Conservation (phyloP, 2,888 invertebrate genomes). For the Alentia gelatinosa region DNA sequence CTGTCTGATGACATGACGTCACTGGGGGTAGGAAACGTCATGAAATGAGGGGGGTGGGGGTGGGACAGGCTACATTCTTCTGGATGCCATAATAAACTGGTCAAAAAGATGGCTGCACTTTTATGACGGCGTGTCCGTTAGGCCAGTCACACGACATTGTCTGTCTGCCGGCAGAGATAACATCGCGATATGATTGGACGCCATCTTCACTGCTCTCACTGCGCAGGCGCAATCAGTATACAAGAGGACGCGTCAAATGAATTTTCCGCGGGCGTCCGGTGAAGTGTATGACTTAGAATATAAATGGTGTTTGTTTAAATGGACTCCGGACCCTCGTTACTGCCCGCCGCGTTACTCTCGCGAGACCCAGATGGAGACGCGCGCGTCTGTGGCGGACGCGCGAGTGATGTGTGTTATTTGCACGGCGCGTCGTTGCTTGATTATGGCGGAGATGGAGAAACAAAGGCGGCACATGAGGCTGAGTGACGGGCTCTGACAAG, state of each 20-base stretch:
- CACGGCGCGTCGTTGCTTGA: no score
- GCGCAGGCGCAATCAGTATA: not conserved
- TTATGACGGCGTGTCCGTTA: no score
- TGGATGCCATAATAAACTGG: not conserved
- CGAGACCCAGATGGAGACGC: no score
- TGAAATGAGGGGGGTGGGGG: not conserved
- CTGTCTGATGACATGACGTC: no score
- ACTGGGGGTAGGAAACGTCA: not conserved
- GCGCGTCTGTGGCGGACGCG: no score
- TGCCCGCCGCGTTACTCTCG: no score
- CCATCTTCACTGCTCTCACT: not conserved
- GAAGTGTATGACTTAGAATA: not conserved
- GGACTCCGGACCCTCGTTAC: no score
- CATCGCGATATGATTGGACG: not conserved
- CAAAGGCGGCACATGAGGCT: no score
- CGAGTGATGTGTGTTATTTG: no score
- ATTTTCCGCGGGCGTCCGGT: not conserved
- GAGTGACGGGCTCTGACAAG: no score
- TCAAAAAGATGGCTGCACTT: not conserved
- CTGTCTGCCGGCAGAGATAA: not conserved
- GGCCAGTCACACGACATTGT: not conserved
- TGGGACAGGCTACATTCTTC: no score
- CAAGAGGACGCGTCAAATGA: not conserved
- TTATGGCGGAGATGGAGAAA: no score
- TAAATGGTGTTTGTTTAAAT: not conserved